Evolutionary conservation across 2,113 vertebrate species (phyloP).

Genomic region (Burhinus bistriatus): DNA sequence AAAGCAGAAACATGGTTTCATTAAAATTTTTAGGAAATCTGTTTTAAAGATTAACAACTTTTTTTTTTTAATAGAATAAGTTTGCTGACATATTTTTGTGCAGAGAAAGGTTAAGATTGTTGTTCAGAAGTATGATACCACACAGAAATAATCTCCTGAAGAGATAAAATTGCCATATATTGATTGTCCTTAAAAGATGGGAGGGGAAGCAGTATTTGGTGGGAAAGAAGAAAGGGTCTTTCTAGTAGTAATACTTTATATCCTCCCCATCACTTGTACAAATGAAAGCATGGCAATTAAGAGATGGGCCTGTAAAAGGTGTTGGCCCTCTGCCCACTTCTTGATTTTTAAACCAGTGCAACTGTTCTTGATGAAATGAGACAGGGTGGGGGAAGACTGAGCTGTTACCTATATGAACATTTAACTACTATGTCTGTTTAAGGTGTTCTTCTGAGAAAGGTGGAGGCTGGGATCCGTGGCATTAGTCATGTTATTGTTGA

Average conservation of each 20-base stretch:
- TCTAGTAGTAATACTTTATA: neutral
- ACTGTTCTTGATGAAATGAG: neutral
- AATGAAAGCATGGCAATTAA: rapidly evolving
- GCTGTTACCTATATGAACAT: neutral
- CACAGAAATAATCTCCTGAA: neutral
- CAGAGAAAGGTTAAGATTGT: neutral
- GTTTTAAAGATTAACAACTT: neutral
- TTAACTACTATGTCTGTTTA: neutral
- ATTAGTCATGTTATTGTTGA: constrained; percentile 98
- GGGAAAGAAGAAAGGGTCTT: neutral
- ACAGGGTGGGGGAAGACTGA: rapidly evolving
- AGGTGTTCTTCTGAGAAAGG: constrained; percentile 93
- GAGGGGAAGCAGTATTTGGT: neutral
- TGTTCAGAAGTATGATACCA: neutral
- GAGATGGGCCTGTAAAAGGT: neutral
- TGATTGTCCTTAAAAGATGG: neutral
- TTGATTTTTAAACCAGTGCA: neutral
- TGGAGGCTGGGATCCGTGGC: constrained; percentile 93
- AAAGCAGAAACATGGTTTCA: neutral
- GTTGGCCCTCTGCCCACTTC: neutral
- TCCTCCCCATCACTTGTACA: neutral
- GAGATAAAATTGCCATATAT: neutral
- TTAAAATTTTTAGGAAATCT: neutral
- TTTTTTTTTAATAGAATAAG: neutral
- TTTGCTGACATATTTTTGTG: neutral